phyloP scores from a whole-genome alignment of 2,888 invertebrate genomes.

The Lampropteryx suffumata region DNA sequence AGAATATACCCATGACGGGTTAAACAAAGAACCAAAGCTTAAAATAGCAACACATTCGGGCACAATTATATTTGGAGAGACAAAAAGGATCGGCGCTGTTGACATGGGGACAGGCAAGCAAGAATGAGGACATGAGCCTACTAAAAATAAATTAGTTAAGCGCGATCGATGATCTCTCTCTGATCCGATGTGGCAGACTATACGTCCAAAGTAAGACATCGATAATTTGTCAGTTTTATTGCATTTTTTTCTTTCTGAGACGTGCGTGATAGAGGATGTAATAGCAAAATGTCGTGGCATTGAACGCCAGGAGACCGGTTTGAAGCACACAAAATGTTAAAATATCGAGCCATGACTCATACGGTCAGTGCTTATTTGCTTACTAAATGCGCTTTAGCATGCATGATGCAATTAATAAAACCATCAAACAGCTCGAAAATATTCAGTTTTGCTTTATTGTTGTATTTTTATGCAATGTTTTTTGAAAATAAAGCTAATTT shows the following conservation, averaged over 20 bases:
- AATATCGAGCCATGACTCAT: slow-evolving; percentile 46
- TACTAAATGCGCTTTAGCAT: slow-evolving; percentile 23
- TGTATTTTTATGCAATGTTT: background rate
- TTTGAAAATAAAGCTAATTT: no score
- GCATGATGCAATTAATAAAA: slow-evolving; percentile 23
- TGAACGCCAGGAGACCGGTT: slow-evolving; percentile 52
- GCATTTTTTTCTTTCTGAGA: slow-evolving; percentile 15
- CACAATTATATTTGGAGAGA: slow-evolving; percentile 10
- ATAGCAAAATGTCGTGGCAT: slow-evolving; percentile 42
- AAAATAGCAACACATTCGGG: slow-evolving; percentile 8
- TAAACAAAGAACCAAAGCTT: slow-evolving; percentile 3
- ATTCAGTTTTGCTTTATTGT: background rate
- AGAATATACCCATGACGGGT: no score
- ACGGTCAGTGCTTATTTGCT: slow-evolving; percentile 19
- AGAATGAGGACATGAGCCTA: slow-evolving; percentile 27
- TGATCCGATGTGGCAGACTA: slow-evolving; percentile 17
- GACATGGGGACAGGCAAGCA: slow-evolving; percentile 21
- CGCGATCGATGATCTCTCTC: slow-evolving; percentile 32
- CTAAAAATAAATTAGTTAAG: slow-evolving; percentile 35
- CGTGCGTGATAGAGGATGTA: slow-evolving; percentile 17
- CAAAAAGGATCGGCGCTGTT: slow-evolving; percentile 25
- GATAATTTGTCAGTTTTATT: slow-evolving; percentile 11
- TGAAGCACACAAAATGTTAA: slow-evolving; percentile 33
- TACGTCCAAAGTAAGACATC: slow-evolving; percentile 8
- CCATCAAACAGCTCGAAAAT: slow-evolving; percentile 9